Conservation (phyloP, 1,140 invertebrate species). For the Cecropterus lyciades region DNA sequence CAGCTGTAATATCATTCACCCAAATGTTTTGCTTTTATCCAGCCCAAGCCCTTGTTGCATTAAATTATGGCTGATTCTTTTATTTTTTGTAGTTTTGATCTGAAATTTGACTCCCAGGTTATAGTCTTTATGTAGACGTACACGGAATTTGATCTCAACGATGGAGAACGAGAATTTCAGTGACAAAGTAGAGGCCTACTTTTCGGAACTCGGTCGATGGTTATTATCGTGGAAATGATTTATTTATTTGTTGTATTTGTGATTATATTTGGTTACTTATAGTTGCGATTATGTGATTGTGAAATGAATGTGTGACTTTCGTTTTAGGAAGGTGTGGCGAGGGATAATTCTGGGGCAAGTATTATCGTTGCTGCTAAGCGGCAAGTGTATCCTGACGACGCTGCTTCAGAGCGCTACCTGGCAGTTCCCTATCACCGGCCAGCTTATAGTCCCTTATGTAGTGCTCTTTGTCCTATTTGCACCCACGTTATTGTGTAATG, state of each 20-base stretch:
- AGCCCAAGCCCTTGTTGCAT: conserved; percentile 41
- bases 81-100: conserved; percentile 35
- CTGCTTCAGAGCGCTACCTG: conserved; percentile 88
- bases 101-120: conserved; percentile 33
- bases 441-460: conserved; percentile 92
- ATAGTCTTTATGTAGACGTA: conserved; percentile 37
- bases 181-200: conserved; percentile 87
- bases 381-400: conserved; percentile 90
- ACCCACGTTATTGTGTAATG: conserved; percentile 89
- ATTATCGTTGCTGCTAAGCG: conserved; percentile 90
- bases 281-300: neutral
- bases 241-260: conserved; percentile 3
- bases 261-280: no score
- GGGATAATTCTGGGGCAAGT: conserved; percentile 91
- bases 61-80: conserved; percentile 57
- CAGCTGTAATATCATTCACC: neutral
- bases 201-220: conserved; percentile 88
- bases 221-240: conserved; percentile 62
- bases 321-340: conserved; percentile 89
- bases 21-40: conserved; percentile 58
- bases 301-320: conserved; percentile 31
- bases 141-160: conserved; percentile 31
- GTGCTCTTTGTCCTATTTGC: conserved; percentile 91
- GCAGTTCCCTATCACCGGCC: conserved; percentile 90
- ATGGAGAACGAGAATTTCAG: conserved; percentile 83